Base-by-base conservation (phyloP, 2,113 vertebrate species). In the Apistogramma diplotaenia region DNA sequence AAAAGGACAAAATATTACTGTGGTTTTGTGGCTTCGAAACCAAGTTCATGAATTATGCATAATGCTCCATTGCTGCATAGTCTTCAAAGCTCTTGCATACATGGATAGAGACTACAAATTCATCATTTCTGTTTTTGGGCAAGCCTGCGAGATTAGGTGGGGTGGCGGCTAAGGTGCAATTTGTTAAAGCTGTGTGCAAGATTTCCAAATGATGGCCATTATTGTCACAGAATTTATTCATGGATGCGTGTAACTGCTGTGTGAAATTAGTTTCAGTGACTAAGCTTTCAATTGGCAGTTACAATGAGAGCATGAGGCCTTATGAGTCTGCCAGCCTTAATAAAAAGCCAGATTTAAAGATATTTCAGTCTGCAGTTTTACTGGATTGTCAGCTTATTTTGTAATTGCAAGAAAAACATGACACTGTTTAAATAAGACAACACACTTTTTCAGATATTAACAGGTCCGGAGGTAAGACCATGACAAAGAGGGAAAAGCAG, bases 11-110 rank as follows among this genome's bases (percentile, higher is more conserved):
- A 89, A 84, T 86, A 88, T 85, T 72, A 87, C 76, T 72, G 81
- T 81, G 70, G 85, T 85, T 91, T 76, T 19, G 40, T 62, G 5
- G 73, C 65, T 84, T 91, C 85, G 81, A 88, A 91, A 71, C 73
- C 16, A 35, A 49, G 57, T 60, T 87, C 85, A 92, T 93, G 87
- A 84, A 92, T 93, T 85, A 93, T 93, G 88, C 83, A 93, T 87
- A 0, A 29, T 5, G 73, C 79, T 86, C 87, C 78, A 86, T 86
- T 85, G 90, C 90, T 70, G 89, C 78, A 73, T 5, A 71, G 86
- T 87, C 87, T 90, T 91, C 84, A 87, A 91, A 88, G 90, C 76
- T 57, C 70, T 67, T 59, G 60, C 82, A 78, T 74, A 79, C 85
- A 82, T 54, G 54, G 77, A 76, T 67, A 57, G 61, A 87, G 79